Conservation (phyloP, 2,113 vertebrate genomes). For the Podocnemis expansa region DNA sequence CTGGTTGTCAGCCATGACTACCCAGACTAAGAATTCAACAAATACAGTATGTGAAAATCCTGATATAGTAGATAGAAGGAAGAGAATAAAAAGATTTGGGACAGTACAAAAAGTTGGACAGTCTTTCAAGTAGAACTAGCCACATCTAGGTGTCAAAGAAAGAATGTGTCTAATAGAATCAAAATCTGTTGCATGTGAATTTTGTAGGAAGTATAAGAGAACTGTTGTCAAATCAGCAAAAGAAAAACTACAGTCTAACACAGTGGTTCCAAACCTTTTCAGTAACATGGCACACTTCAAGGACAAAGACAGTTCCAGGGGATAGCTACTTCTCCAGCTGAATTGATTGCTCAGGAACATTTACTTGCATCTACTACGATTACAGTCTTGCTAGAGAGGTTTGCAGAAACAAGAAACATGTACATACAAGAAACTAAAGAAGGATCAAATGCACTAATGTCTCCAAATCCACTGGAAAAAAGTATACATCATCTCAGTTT, state of each 20-base stretch:
- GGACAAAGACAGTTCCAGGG: no score
- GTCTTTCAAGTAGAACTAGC: not conserved
- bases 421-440: no score
- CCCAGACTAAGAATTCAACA: not conserved
- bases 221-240: not conserved
- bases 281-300: no score
- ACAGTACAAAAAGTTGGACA: not conserved
- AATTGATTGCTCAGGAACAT: no score
- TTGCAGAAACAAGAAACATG: no score
- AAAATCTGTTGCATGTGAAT: constrained; percentile 5
- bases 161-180: not conserved
- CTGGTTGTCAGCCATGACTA: constrained; percentile 31
- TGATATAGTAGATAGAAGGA: not conserved
- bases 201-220: not conserved
- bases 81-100: not conserved
- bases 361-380: no score
- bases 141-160: not conserved
- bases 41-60: not conserved
- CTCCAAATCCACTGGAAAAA: no score
- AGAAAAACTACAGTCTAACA: not conserved
- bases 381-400: no score
- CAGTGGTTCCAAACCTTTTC: no score
- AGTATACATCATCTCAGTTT: no score
- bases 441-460: no score
- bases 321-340: no score